Conservation (phyloP, 2,113 vertebrate species). For the Poeciliopsis prolifica region DNA sequence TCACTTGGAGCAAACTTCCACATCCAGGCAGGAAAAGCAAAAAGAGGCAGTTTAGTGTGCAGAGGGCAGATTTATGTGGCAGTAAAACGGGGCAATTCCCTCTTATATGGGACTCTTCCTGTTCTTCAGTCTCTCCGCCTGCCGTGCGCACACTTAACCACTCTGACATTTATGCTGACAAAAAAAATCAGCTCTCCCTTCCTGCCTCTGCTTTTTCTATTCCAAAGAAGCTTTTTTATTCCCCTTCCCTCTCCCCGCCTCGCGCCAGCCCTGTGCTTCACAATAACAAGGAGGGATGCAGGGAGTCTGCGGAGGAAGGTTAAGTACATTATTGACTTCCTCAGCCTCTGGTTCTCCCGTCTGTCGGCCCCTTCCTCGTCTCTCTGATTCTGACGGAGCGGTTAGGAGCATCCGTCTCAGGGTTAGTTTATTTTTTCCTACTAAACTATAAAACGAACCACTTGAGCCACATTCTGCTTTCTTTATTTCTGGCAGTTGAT, state of each 20-base stretch:
- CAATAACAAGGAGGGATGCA: constrained; percentile 45
- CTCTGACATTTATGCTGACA: constrained; percentile 65
- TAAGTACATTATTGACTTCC: constrained; percentile 69
- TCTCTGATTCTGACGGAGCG: constrained; percentile 39
- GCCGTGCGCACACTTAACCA: constrained; percentile 43
- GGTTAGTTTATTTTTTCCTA: constrained; percentile 29
- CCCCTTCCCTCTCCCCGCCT: constrained; percentile 1
- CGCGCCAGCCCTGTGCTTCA: constrained; percentile 21
- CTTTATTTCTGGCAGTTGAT: constrained; percentile 5
- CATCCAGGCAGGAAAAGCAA: constrained; percentile 12
- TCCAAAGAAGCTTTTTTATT: constrained; percentile 33
- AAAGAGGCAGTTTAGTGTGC: constrained; percentile 33
- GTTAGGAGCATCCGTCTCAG: constrained; percentile 58
- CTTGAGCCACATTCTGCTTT: constrained; percentile 42
- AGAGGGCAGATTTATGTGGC: constrained; percentile 70
- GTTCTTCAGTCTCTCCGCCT: constrained; percentile 38
- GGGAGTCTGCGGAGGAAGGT: constrained; percentile 41
- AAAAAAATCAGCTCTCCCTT: constrained; percentile 37
- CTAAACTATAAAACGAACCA: constrained; percentile 57
- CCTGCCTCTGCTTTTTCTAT: constrained; percentile 32
- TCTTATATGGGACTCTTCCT: constrained; percentile 61
- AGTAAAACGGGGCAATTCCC: constrained; percentile 70
- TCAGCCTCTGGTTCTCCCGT: constrained; percentile 31
- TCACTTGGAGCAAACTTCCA: constrained; percentile 6
- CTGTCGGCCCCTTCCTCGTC: constrained; percentile 38